These are phyloP conservation scores for Stegastes partitus DNA, from an alignment of 2,113 vertebrate genomes.

Conservation along the genomic window DNA sequence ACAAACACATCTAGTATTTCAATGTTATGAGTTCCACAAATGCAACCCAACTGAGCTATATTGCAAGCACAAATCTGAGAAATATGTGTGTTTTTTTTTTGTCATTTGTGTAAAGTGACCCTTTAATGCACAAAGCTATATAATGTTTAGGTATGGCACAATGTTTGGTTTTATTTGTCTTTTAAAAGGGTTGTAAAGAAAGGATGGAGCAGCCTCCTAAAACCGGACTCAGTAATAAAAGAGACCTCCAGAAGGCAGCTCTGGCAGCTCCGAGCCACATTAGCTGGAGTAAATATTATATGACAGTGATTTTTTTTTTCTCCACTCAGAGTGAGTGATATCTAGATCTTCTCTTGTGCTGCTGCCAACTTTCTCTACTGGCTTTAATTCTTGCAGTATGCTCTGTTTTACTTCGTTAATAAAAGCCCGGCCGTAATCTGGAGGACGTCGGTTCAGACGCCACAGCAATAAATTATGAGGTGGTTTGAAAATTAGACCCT, in stretches of 20 bases:
- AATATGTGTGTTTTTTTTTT: too few species aligned
- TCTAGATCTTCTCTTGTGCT: slow-evolving; percentile 3
- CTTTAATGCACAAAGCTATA: background rate
- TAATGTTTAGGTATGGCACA: background rate
- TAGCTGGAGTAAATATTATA: slow-evolving; percentile 46
- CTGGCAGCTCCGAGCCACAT: slow-evolving; percentile 31
- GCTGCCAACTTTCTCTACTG: slow-evolving; percentile 23
- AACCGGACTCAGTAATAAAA: slow-evolving; percentile 32
- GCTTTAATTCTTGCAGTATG: slow-evolving; percentile 4
- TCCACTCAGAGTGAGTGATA: slow-evolving; percentile 16
- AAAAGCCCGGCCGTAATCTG: background rate
- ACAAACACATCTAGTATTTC: background rate
- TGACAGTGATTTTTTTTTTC: slow-evolving; percentile 19
- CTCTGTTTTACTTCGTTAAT: slow-evolving; percentile 23
- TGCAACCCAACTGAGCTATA: background rate
- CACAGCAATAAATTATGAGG: slow-evolving; percentile 56
- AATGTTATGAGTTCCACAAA: background rate
- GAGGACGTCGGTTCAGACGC: slow-evolving; percentile 18
- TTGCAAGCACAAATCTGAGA: too few species aligned
- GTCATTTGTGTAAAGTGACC: background rate
- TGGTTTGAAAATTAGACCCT: slow-evolving; percentile 65
- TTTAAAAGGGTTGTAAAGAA: slow-evolving; percentile 15
- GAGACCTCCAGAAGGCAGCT: slow-evolving; percentile 59
- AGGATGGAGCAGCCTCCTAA: slow-evolving; percentile 10
- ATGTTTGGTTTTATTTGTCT: background rate